Percentiles rank a stretch among this genome's conserved stretches.
Conservation (phyloP, 2,113 vertebrate genomes). For the Ictidomys tridecemlineatus region DNA sequence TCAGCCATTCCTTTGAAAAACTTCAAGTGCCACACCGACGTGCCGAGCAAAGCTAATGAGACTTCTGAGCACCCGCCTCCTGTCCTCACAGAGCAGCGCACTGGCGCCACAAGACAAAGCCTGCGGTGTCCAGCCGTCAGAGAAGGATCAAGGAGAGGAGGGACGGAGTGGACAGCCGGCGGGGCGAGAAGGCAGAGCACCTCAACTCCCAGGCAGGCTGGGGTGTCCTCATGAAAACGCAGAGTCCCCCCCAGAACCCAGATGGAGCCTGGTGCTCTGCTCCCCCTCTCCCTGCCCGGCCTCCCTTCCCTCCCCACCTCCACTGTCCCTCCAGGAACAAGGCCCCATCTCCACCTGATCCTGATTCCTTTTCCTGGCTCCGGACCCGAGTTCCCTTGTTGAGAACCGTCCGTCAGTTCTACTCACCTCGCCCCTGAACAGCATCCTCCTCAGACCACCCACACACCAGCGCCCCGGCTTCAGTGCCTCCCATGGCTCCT, state of each 20-base stretch:
- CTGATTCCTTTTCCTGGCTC: not conserved
- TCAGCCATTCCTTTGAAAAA: slow-evolving; percentile 37
- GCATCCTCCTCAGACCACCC: not conserved
- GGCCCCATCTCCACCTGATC: not conserved
- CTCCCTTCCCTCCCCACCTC: not conserved
- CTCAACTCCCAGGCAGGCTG: not conserved
- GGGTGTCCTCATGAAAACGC: not conserved
- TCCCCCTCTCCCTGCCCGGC: not conserved
- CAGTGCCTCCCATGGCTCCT: too few relatives aligned
- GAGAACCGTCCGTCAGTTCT: not conserved
- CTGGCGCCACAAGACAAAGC: not conserved
- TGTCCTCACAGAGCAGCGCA: not conserved
- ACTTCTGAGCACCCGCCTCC: not conserved
- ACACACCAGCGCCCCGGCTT: not conserved
- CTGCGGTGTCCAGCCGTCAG: not conserved
- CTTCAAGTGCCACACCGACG: not conserved
- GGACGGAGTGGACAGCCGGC: too few relatives aligned
- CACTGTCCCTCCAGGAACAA: not conserved
- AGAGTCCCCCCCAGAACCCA: not conserved
- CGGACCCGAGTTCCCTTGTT: not conserved
- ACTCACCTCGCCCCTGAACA: not conserved
- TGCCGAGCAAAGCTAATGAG: not conserved
- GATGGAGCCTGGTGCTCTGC: not conserved
- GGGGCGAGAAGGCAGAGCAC: not conserved
- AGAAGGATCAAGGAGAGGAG: not conserved